These are phyloP conservation scores for Drosophila kohkoa DNA, from an alignment of 1,140 invertebrate species.

Conservation along the genomic window DNA sequence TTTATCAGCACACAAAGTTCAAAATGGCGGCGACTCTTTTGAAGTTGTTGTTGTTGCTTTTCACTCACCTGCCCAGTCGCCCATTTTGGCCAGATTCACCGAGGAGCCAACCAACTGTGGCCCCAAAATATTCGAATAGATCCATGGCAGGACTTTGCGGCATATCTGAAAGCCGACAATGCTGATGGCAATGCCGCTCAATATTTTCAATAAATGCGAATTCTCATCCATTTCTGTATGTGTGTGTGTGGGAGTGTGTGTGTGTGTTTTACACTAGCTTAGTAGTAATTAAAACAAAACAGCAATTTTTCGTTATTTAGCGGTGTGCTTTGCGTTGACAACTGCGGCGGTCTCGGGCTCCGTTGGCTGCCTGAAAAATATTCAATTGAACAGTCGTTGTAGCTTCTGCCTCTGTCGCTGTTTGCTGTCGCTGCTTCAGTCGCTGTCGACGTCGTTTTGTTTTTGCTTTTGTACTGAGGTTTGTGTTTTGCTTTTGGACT, in stretches of 20 bases:
- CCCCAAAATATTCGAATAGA: conserved; percentile 85
- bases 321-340: not conserved
- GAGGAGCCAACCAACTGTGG: conserved; percentile 80
- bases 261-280: not conserved
- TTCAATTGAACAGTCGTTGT: conserved; percentile 18
- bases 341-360: conserved; percentile 19
- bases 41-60: not conserved
- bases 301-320: not conserved
- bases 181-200: conserved; percentile 68
- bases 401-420: not conserved
- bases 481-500: not conserved
- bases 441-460: conserved; percentile 25
- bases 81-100: conserved; percentile 84
- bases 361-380: conserved; percentile 29
- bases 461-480: not conserved
- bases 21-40: conserved; percentile 1
- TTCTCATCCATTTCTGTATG: conserved; percentile 53
- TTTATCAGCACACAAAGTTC: conserved; percentile 19
- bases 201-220: conserved; percentile 51
- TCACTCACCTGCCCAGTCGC: conserved; percentile 86
- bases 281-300: not conserved
- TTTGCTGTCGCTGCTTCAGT: conserved; percentile 11
- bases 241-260: too few relatives aligned
- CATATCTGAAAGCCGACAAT: conserved; percentile 75
- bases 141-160: conserved; percentile 77